Base-by-base conservation (phyloP, 2,113 vertebrate genomes). In the Orthonyx spaldingii region DNA sequence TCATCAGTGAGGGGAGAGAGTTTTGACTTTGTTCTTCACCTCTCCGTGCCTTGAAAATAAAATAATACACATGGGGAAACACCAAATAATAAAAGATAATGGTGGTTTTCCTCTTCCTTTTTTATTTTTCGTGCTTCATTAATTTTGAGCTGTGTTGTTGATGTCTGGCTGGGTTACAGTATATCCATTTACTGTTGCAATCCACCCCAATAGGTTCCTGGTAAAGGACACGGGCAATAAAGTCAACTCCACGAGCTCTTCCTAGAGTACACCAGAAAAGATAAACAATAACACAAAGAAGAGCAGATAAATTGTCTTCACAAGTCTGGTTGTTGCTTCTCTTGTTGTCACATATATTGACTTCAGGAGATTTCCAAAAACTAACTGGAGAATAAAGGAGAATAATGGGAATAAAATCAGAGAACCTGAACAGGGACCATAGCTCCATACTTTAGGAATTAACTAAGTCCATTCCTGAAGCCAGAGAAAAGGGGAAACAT, bases 1-100 rank as follows among this genome's bases (percentile, higher is more conserved):
- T 22, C 9, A 44, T 47, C 0, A 0, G 21, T 56, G 52, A 71
- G 9, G 7, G 21, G 27, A 74, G 35, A 41, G n/a, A 71, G n/a
- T 46, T 79, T 78, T 68, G 26, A 33, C 41, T 85, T 85, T 41
- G 9, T 13, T 1, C 16, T 89, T 91, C 39, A 59, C 17, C 7
- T 77, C 27, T 60, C 11, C 37, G 60, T 23, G 21, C 37, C 21
- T 68, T 52, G 83, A 50, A 76, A 66, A 59, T 11, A 61, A 69
- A 80, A 71, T 42, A 46, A 85, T 23, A 49, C 22, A 37, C 22
- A 7, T 7, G 22, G 18, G 17, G 32, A 79, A 82, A n/a, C 30
- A 56, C 11, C 5, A 74, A 60, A 82, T 56, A 60, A 82, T 47
- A 39, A 23, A 93, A 52, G 8, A 26, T 14, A 50, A 13, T 1